These are phyloP conservation scores for Leuciscus idus DNA, from an alignment of 2,113 vertebrate species.

Conservation along the genomic window DNA sequence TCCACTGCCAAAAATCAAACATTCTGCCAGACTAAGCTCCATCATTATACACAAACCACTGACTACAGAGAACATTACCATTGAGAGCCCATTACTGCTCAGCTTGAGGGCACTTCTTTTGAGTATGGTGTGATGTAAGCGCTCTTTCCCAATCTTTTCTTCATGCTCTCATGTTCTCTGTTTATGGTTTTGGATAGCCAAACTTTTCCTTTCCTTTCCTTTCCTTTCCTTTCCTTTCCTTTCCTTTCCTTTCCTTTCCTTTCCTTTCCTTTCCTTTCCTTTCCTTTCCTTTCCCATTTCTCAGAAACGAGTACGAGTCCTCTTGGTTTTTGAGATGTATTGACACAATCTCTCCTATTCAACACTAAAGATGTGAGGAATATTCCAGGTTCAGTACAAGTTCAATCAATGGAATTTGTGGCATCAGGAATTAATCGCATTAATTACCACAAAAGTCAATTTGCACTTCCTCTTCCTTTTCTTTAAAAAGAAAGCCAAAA, in stretches of 20 bases:
- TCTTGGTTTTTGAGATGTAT: neutral
- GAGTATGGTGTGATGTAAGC: constrained; percentile 14
- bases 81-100: constrained; percentile 18
- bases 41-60: constrained; percentile 28
- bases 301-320: neutral
- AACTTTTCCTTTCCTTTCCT: neutral
- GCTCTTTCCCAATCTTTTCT: constrained; percentile 21
- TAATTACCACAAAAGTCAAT: neutral
- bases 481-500: neutral
- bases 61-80: constrained; percentile 8
- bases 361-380: neutral
- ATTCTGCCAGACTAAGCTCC: constrained; percentile 6
- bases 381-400: neutral
- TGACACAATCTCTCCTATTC: neutral
- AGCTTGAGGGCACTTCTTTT: constrained; percentile 1
- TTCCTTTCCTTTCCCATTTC: neutral
- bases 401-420: neutral
- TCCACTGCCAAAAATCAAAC: constrained; percentile 12
- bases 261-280: neutral
- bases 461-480: neutral
- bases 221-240: neutral
- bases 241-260: too few relatives aligned
- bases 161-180: neutral
- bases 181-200: neutral
- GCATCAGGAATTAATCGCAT: neutral